phyloP scores from a whole-genome alignment of 2,888 invertebrate genomes.

The Melanostoma mellinum region DNA sequence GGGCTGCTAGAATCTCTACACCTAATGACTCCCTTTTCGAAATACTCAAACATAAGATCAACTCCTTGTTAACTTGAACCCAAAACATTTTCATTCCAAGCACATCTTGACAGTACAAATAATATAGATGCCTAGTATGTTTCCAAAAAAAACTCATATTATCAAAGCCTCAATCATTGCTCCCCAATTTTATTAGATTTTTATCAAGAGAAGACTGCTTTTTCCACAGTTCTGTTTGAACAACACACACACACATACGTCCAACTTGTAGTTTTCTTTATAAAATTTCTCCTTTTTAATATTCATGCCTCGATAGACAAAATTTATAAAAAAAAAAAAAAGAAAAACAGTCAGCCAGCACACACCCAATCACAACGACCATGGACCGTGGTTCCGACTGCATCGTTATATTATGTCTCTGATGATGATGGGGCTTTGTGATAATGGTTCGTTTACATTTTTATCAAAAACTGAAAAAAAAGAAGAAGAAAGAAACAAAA shows the following conservation, averaged over 20 bases:
- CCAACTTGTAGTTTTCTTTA: conserved; percentile 17
- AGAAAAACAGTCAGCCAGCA: conserved; percentile 18
- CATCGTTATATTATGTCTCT: conserved; percentile 16
- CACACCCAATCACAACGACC: conserved; percentile 33
- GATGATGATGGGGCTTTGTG: conserved; percentile 51
- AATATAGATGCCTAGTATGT: conserved; percentile 29
- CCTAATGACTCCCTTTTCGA: no score
- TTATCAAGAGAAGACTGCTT: conserved; percentile 28
- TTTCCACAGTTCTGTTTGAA: conserved; percentile 6
- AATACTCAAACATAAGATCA: no score
- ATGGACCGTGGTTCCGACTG: conserved; percentile 39
- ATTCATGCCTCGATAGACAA: conserved; percentile 56
- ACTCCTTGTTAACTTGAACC: conserved; percentile 11
- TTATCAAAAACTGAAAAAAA: conserved; percentile 13
- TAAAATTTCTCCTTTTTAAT: conserved; percentile 56
- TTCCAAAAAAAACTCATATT: conserved; percentile 27
- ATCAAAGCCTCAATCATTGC: conserved; percentile 41
- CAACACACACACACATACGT: background rate
- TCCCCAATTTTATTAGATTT: conserved; percentile 39
- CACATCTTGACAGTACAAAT: conserved; percentile 41
- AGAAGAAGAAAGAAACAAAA: conserved; percentile 15
- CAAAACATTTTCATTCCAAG: conserved; percentile 13
- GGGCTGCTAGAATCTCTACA: no score
- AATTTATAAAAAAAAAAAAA: conserved; percentile 44
- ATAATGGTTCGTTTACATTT: conserved; percentile 57